Conservation (phyloP, 2,888 invertebrate genomes). For the Andrena minutula region DNA sequence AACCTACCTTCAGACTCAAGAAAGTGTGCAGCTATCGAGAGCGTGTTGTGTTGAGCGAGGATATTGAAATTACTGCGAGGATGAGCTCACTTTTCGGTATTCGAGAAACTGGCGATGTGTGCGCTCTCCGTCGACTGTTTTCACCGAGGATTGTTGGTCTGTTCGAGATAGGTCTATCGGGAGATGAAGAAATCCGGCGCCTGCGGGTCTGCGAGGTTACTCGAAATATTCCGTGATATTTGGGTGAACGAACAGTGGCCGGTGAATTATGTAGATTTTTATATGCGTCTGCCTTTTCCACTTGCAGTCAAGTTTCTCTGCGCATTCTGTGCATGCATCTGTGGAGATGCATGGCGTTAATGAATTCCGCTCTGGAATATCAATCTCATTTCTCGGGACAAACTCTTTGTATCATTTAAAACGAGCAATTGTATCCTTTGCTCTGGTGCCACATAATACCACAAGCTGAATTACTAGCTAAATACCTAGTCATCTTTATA, state of each 20-base stretch:
- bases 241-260: neutral
- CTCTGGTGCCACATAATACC: neutral
- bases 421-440: neutral
- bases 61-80: too few species aligned
- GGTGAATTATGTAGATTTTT: neutral
- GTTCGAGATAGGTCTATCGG: slow-evolving; percentile 21
- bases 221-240: slow-evolving; percentile 5
- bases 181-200: slow-evolving; percentile 18
- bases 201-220: slow-evolving; percentile 5
- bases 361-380: neutral
- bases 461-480: too few species aligned
- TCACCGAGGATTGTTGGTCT: neutral
- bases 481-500: too few species aligned
- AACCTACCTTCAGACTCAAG: too few species aligned
- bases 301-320: neutral
- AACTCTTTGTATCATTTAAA: neutral
- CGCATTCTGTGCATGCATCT: neutral
- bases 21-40: too few species aligned
- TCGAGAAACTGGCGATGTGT: slow-evolving; percentile 21
- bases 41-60: too few species aligned
- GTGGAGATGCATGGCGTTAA: neutral
- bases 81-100: slow-evolving; percentile 8
- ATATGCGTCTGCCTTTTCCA: neutral
- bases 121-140: slow-evolving; percentile 10
- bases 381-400: neutral